These are phyloP conservation scores for Trichogramma dendrolimi DNA, from an alignment of 2,888 invertebrate genomes.

Conservation along the genomic window DNA sequence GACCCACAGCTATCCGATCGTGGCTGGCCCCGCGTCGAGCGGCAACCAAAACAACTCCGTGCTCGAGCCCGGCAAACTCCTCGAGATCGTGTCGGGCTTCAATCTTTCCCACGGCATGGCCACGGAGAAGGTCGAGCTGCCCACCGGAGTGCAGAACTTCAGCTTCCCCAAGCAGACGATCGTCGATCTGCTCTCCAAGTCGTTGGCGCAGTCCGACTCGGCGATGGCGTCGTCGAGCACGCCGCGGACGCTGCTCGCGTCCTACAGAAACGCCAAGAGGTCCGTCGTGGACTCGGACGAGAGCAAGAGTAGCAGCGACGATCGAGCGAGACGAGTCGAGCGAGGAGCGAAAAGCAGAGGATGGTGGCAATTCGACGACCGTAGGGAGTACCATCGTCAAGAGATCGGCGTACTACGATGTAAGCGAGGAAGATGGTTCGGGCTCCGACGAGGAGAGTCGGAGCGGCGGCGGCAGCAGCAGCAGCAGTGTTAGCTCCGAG, in stretches of 20 bases:
- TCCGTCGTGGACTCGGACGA: constrained; percentile 6
- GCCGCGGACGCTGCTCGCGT: not conserved
- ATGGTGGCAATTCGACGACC: too few relatives aligned
- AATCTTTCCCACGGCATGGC: constrained; percentile 31
- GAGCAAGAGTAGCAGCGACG: not conserved
- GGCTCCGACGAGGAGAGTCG: too few relatives aligned
- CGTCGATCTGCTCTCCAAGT: constrained; percentile 28
- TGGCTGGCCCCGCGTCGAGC: not conserved
- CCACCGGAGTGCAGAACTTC: constrained; percentile 29
- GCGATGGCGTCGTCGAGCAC: not conserved
- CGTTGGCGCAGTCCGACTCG: constrained; percentile 10
- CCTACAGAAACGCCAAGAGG: not conserved
- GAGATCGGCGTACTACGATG: too few relatives aligned
- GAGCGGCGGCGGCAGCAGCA: too few relatives aligned
- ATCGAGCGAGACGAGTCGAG: not conserved
- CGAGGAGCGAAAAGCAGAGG: too few relatives aligned
- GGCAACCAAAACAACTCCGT: constrained; percentile 13
- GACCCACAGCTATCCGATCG: not conserved
- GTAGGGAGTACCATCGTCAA: too few relatives aligned
- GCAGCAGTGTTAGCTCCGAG: too few relatives aligned
- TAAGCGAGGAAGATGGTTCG: too few relatives aligned
- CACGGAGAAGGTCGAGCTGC: constrained; percentile 30
- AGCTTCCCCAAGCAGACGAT: constrained; percentile 30
- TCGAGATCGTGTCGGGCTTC: constrained; percentile 32
- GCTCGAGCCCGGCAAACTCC: constrained; percentile 21